Percentiles rank a stretch among this genome's conserved stretches.
phyloP scores from a whole-genome alignment of 2,888 invertebrate species.

The Cabera pusaria region DNA sequence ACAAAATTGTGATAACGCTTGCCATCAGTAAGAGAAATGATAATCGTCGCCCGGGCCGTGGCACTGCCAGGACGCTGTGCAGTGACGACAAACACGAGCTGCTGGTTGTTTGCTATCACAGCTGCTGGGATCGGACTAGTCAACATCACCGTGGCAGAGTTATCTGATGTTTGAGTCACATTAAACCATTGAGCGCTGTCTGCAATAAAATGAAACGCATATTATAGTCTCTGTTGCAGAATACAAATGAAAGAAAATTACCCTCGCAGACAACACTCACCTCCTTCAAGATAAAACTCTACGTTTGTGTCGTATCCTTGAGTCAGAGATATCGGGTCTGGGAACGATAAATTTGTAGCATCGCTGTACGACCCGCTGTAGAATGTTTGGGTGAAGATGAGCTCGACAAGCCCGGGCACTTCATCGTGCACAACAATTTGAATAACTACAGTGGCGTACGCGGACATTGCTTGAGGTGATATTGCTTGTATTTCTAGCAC shows the following conservation, averaged over 20 bases:
- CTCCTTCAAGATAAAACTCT: conserved; percentile 38
- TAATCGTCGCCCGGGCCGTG: conserved; percentile 33
- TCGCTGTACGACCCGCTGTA: conserved; percentile 38
- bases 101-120: conserved; percentile 36
- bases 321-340: conserved; percentile 27
- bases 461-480: conserved; percentile 30
- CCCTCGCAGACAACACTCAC: conserved; percentile 21
- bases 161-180: conserved; percentile 20
- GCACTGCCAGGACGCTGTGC: conserved; percentile 33
- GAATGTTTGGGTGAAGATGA: conserved; percentile 27
- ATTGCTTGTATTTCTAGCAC: conserved; percentile 38
- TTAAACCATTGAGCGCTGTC: conserved; percentile 25
- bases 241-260: too few relatives aligned
- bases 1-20: too few relatives aligned
- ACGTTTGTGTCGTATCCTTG: conserved; percentile 36
- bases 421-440: conserved; percentile 22
- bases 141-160: conserved; percentile 25
- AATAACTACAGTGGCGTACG: conserved; percentile 39
- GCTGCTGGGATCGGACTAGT: conserved; percentile 34
- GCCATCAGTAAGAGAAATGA: conserved; percentile 32
- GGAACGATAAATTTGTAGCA: conserved; percentile 25
- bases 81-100: conserved; percentile 35
- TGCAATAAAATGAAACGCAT: conserved; percentile 8
- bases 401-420: conserved; percentile 6
- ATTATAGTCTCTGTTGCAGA: too few relatives aligned